Percentiles rank a stretch among this genome's conserved stretches.
Conservation (phyloP, 2,797 vertebrate species). For the Synanceia verrucosa region DNA sequence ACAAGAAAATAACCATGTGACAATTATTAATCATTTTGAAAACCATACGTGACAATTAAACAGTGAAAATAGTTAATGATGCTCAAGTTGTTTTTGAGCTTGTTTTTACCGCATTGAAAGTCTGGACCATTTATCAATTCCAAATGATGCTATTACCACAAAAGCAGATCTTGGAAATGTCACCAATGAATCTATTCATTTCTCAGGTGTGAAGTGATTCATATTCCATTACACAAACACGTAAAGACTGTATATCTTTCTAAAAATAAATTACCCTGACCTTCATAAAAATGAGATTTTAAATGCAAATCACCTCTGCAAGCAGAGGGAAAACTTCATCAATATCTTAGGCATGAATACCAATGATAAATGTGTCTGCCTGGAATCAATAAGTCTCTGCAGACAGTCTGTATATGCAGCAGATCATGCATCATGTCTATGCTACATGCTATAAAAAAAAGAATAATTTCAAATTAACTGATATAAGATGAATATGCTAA, state of each 20-base stretch:
- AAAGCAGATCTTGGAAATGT: slow-evolving; percentile 80
- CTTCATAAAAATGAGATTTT: slow-evolving; percentile 83
- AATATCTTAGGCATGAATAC: slow-evolving; percentile 77
- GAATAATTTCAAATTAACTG: neutral
- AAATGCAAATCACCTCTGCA: slow-evolving; percentile 77
- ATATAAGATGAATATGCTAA: neutral
- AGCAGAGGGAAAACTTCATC: slow-evolving; percentile 67
- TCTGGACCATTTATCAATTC: slow-evolving; percentile 74
- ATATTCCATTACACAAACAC: slow-evolving; percentile 81
- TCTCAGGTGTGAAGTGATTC: slow-evolving; percentile 81
- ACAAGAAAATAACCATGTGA: slow-evolving; percentile 37
- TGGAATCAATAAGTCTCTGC: slow-evolving; percentile 71
- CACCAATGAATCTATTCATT: slow-evolving; percentile 76
- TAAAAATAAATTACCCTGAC: slow-evolving; percentile 84
- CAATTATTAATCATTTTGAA: slow-evolving; percentile 60
- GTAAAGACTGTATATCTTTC: slow-evolving; percentile 73
- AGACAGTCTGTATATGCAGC: slow-evolving; percentile 19
- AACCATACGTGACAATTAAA: slow-evolving; percentile 77
- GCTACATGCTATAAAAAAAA: neutral
- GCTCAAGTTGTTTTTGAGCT: slow-evolving; percentile 72
- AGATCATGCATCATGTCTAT: neutral
- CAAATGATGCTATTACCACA: slow-evolving; percentile 76
- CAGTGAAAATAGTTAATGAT: slow-evolving; percentile 69
- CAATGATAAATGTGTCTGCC: slow-evolving; percentile 72
- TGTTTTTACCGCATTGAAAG: slow-evolving; percentile 75